phyloP scores from a whole-genome alignment of 1,140 invertebrate species.

The Mycetomoellerius zeteki region DNA sequence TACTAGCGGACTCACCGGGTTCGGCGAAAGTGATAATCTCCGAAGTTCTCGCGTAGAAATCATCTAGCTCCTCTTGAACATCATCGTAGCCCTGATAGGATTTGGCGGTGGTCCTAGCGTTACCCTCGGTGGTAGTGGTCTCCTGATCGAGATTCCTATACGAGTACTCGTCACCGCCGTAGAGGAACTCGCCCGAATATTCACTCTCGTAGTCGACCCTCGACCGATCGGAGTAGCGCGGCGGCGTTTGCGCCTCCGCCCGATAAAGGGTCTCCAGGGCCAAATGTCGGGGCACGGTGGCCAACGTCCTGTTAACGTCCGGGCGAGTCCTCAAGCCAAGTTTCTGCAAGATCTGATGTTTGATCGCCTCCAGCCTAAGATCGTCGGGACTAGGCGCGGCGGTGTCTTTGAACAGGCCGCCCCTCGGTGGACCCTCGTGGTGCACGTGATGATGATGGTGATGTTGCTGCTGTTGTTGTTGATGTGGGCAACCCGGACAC shows the following conservation, averaged over 20 bases:
- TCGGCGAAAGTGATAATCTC: constrained; percentile 95
- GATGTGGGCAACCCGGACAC: constrained; percentile 85
- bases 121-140: constrained; percentile 71
- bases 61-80: constrained; percentile 88
- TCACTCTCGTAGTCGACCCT: constrained; percentile 72
- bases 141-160: constrained; percentile 82
- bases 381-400: constrained; percentile 85
- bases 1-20: constrained; percentile 88
- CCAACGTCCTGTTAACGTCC: constrained; percentile 90
- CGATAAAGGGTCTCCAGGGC: constrained; percentile 91
- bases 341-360: constrained; percentile 92
- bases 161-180: constrained; percentile 81
- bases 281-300: constrained; percentile 89
- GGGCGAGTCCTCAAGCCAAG: constrained; percentile 90
- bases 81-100: constrained; percentile 80
- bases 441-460: constrained; percentile 76
- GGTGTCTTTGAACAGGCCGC: constrained; percentile 69
- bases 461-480: constrained; percentile 79
- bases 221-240: constrained; percentile 62
- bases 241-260: constrained; percentile 87
- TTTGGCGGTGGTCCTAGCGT: constrained; percentile 73
- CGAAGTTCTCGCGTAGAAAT: constrained; percentile 92
- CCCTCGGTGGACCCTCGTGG: constrained; percentile 54
- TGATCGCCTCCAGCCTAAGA: constrained; percentile 91
- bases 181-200: constrained; percentile 78